phyloP scores from a whole-genome alignment of 2,113 vertebrate species.

The Chaenocephalus aceratus region DNA sequence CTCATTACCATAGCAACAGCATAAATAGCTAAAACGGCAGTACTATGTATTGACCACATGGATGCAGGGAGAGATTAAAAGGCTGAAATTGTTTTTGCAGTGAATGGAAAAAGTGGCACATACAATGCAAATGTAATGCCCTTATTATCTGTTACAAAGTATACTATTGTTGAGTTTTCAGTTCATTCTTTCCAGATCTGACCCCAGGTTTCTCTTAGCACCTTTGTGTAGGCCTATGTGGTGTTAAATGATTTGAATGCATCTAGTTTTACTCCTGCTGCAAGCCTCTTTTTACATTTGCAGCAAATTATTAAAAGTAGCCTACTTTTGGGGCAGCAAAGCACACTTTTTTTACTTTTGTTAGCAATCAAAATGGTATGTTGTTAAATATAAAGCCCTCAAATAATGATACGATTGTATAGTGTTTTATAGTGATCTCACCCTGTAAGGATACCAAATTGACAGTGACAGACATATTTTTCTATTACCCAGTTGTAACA shows the following conservation, averaged over 20 bases:
- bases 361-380: neutral
- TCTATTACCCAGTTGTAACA: neutral
- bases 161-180: neutral
- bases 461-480: neutral
- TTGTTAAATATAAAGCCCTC: neutral
- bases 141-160: neutral
- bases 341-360: neutral
- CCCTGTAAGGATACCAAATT: neutral
- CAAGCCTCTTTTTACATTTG: neutral
- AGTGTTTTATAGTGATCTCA: too few species aligned
- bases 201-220: neutral
- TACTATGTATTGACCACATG: neutral
- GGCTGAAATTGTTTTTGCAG: neutral
- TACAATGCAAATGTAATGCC: neutral
- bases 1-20: slow-evolving; percentile 63
- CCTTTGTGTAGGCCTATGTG: neutral
- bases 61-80: neutral
- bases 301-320: neutral
- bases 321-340: neutral
- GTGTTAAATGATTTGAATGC: neutral
- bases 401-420: too few species aligned
- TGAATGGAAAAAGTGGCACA: neutral
- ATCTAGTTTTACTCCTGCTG: neutral
- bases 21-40: slow-evolving; percentile 2
- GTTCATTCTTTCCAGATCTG: neutral